phyloP scores from a whole-genome alignment of 2,113 vertebrate genomes.

The Microcebus ravelobensis region DNA sequence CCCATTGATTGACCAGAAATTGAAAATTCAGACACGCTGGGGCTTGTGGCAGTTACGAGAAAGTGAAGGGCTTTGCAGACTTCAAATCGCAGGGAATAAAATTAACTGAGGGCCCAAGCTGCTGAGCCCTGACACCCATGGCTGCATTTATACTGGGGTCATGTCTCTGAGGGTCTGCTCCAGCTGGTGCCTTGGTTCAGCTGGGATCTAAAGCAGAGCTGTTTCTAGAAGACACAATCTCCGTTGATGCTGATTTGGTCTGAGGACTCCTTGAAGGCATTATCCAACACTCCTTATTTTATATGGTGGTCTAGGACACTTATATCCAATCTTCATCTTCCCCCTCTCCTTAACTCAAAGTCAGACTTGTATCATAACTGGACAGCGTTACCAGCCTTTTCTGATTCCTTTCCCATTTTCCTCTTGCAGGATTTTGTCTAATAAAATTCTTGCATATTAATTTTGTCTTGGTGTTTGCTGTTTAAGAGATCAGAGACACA shows the following conservation, averaged over 20 bases:
- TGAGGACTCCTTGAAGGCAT: background rate
- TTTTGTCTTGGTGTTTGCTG: background rate
- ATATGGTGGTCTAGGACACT: background rate
- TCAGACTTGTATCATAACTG: background rate
- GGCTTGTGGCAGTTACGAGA: too few species aligned
- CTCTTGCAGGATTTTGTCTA: background rate
- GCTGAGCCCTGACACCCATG: background rate
- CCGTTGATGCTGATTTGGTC: background rate
- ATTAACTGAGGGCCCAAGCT: too few species aligned
- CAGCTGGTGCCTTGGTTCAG: background rate
- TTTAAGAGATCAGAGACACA: background rate
- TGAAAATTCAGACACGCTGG: background rate
- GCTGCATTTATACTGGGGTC: background rate
- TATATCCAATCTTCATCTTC: background rate
- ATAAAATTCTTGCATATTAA: background rate
- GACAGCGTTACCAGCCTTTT: background rate
- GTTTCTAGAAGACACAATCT: background rate
- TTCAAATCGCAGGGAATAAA: too few species aligned
- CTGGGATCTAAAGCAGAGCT: background rate
- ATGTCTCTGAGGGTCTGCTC: background rate
- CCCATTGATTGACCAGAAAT: background rate
- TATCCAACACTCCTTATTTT: too few species aligned
- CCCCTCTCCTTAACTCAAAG: background rate
- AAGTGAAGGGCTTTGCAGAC: too few species aligned
- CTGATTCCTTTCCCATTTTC: background rate